Evolutionary conservation across 2,888 invertebrate species (phyloP).

Genomic region (Podotricha telesiphe): DNA sequence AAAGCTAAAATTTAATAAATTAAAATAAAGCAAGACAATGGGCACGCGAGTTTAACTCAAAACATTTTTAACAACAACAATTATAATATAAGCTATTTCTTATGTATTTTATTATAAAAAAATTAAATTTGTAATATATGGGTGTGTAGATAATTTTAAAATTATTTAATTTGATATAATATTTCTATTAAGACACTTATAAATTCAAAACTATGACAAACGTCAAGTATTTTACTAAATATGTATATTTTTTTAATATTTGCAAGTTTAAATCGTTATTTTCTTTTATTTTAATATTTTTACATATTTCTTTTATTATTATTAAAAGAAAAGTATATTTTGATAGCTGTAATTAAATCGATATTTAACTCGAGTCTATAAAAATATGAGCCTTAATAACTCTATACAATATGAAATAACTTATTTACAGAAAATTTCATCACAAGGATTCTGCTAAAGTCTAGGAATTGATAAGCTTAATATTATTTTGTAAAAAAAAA

Average conservation of each 20-base stretch:
- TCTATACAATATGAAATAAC: conserved; percentile 40
- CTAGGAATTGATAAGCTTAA: conserved; percentile 31
- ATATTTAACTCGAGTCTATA: neutral
- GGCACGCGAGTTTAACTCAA: conserved; percentile 78
- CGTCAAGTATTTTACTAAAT: too few species aligned
- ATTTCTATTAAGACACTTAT: too few species aligned
- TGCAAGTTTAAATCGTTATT: too few species aligned
- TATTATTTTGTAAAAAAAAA: conserved; percentile 36
- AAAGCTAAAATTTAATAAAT: conserved; percentile 40
- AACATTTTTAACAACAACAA: conserved; percentile 50
- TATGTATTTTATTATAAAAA: conserved; percentile 1
- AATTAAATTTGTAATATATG: neutral
- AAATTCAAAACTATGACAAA: too few species aligned
- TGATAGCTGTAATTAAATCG: neutral
- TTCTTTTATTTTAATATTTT: too few species aligned
- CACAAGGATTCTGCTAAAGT: conserved; percentile 48
- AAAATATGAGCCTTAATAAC: neutral
- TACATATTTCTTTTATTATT: too few species aligned
- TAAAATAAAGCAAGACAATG: conserved; percentile 45
- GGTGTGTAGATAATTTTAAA: too few species aligned
- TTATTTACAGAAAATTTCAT: conserved; percentile 55
- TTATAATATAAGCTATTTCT: conserved; percentile 41
- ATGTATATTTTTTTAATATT: too few species aligned
- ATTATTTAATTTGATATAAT: too few species aligned
- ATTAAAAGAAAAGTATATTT: neutral